Base-by-base conservation (phyloP, 2,797 vertebrate genomes). In the Centroberyx gerrardi region DNA sequence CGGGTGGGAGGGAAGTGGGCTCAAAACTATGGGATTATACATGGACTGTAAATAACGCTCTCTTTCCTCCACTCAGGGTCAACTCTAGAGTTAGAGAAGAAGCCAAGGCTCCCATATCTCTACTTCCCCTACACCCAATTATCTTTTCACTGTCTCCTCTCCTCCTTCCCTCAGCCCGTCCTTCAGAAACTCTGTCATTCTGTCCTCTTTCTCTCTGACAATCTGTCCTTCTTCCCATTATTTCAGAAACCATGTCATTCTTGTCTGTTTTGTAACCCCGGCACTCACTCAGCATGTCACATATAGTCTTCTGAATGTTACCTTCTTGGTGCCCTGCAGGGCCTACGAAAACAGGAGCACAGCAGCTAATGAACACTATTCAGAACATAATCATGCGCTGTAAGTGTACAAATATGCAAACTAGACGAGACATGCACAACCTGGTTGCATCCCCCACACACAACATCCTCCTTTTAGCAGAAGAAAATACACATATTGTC, bases 111-210 rank as follows among this genome's bases (percentile, higher is more conserved):
- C 48, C 56, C 22, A 60, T 48, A 56, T 40, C 48, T 56, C 69
- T 22, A 52, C 40, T 75, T 72, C 76, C 28, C 73, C 7, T 46
- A 55, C 80, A 74, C 42, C 82, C 77, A 89, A 85, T 88, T 88
- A 91, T 81, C 51, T 36, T 62, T 36, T 51, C 52, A 63, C 31
- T 9, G 38, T 59, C 42, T 33, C 56, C n/a, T 56, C 27, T 53
- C 52, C 17, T 31, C 29, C 10, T n/a, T 33, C 22, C 15, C 15
- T 27, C n/a, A 3, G 29, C 22, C 62, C 58, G 62, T 65, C 28
- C 71, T 27, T 73, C 49, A 61, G 31, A 78, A 29, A 68, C 36
- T 14, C 61, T 60, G 22, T 48, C 38, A 28, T 38, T 65, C 66
- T 55, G 7, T 60, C 56, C 58, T 36, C 53, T 77, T 68, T 61